Evolutionary conservation across 2,888 invertebrate genomes (phyloP), one percentile per base, ranked within the genome.

Genomic region (Thalpophila matura): DNA sequence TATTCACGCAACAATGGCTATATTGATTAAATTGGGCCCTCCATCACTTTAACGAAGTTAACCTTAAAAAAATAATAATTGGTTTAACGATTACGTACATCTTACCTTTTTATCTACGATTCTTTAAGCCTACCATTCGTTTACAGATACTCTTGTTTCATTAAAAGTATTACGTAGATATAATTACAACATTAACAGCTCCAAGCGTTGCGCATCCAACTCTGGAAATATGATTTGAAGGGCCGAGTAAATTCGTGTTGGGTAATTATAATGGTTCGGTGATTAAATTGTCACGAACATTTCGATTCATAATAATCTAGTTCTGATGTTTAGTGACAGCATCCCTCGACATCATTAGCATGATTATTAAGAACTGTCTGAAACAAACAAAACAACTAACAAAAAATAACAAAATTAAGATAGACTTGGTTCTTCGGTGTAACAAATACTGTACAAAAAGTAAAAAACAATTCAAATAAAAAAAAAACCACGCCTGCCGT

Each of bases 201-300:
- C n/a, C 42, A 42, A 24, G 33, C n/a, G n/a, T n/a, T 42, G 14
- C 7, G 14, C 22, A 22, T 56, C 42, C 27, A 42, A 18, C 33
- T 42, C 57, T 57, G 33, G 42, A 67, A 67, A 67, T 33, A 56
- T 22, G 55, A 66, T 12, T 66, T 61, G 22, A n/a, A 22, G 20
- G 31, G 20, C 4, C 38, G 3, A n/a, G n/a, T 31, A 16, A 40
- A 58, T 14, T 59, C 60, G 20, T 31, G 26, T 18, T 18, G 18
- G 24, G 24, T 29, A 31, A n/a, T 27, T 67, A 61, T 61, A 40
- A 27, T 33, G 56, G 61, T 53, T 51, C 31, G 7, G 49, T 31
- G 64, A 27, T 14, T 7, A 14, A 38, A 58, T 14, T 56, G 14
- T 31, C 14, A 65, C 50, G 14, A 50, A 29, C 29, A 18, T 12